Evolutionary conservation across 2,888 invertebrate species (phyloP).

Genomic region (Acleris laterana): DNA sequence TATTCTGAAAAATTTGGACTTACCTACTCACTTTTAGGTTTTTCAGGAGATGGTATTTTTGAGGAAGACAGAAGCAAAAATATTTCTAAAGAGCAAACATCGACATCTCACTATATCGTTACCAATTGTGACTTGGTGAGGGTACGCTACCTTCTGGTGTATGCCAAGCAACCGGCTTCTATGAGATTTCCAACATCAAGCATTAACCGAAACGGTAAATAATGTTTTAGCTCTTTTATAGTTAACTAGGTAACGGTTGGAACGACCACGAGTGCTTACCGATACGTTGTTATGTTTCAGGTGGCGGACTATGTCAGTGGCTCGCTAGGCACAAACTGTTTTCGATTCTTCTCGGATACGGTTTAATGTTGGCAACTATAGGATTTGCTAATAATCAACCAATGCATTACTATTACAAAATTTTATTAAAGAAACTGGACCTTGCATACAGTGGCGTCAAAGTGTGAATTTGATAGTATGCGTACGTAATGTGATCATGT

Average conservation of each 20-base stretch:
- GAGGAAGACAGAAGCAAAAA: conserved; percentile 60
- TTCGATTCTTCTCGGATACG: conserved; percentile 86
- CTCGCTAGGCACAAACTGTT: conserved; percentile 85
- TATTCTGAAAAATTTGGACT: background rate
- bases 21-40: conserved; percentile 10
- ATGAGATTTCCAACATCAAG: conserved; percentile 67
- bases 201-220: conserved; percentile 64
- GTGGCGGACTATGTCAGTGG: conserved; percentile 81
- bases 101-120: conserved; percentile 87
- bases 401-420: conserved; percentile 85
- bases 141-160: conserved; percentile 90
- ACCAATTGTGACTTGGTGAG: conserved; percentile 90
- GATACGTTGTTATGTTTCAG: conserved; percentile 47
- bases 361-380: conserved; percentile 86
- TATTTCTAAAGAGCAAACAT: background rate
- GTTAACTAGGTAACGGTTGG: no score
- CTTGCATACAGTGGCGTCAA: conserved; percentile 65
- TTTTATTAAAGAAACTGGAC: conserved; percentile 77
- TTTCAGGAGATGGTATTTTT: conserved; percentile 62
- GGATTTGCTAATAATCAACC: conserved; percentile 87
- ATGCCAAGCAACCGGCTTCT: conserved; percentile 79
- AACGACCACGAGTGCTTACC: no score
- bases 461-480: conserved; percentile 49
- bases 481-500: conserved; percentile 16
- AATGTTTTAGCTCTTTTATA: background rate